Evolutionary conservation across 2,113 vertebrate genomes (phyloP).

Genomic region (Tapirus terrestris): DNA sequence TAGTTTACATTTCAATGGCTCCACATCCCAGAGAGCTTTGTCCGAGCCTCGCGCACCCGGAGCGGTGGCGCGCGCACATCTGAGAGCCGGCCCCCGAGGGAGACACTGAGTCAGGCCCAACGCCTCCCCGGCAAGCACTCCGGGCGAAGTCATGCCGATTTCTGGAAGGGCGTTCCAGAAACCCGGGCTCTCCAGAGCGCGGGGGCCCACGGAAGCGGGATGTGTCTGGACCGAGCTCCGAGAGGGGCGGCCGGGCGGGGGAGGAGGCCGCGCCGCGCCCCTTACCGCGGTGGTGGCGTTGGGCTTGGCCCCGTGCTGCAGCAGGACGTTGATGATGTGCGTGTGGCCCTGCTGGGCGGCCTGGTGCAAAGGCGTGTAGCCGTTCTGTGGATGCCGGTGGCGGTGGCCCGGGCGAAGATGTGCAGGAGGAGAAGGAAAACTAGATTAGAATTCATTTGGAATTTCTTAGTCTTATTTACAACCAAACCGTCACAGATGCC

Average conservation of each 20-base stretch:
- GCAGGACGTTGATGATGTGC: constrained; percentile 96
- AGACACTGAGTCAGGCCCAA: neutral
- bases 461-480: constrained; percentile 1
- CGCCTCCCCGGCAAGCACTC: neutral
- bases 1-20: constrained; percentile 72
- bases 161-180: constrained; percentile 50
- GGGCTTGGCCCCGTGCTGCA: constrained; percentile 95
- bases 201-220: neutral
- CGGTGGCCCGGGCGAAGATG: neutral
- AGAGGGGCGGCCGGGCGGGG: neutral
- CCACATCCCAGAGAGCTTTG: neutral
- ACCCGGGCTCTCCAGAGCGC: constrained; percentile 22
- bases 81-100: constrained; percentile 75
- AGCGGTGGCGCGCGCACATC: constrained; percentile 70
- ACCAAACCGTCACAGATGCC: neutral
- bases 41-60: neutral
- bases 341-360: constrained; percentile 99
- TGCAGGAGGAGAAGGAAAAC: constrained; percentile 60
- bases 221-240: neutral
- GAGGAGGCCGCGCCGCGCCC: neutral
- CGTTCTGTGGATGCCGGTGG: constrained; percentile 86
- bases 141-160: constrained; percentile 18
- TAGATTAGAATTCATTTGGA: constrained; percentile 54
- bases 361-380: constrained; percentile 98
- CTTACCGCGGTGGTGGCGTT: constrained; percentile 95